Evolutionary conservation across 2,797 vertebrate species (phyloP), one percentile per base, ranked within the genome.

Genomic region (Thaleichthys pacificus): DNA sequence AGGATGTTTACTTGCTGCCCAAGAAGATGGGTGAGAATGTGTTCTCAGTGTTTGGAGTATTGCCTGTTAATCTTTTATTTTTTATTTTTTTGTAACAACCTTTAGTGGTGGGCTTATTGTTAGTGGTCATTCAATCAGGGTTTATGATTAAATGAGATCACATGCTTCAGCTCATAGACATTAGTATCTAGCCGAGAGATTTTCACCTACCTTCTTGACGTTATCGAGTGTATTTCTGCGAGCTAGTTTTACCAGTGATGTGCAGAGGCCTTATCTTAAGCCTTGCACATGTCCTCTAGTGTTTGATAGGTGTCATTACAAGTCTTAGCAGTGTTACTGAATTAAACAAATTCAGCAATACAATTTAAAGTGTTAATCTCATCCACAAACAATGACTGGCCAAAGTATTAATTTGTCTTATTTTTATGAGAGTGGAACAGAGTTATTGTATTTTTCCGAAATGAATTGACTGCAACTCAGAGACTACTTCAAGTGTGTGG

Each of bases 1-100:
- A 98, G 87, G 97, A 98, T 3, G 97, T 98, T 22, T 98, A 98
- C 84, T 89, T 98, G 87, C 93, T 98, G 84, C 97, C 97, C 5
- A 98, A 98, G 87, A 98, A 98, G 87, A 98, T 98, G 97, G 97
- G 97, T 98, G 84, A 94, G 95, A 35, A 74, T 62, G 28, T 47
- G 1, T 47, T 47, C 60, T 54, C 21, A 22, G 28, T 72, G 19
- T 71, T 66, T 66, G 38, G 64, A 28, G 35, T 35, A 9, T 76
- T 64, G 65, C 12, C 54, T 22, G 80, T 6, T 61, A 54, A 42
- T n/a, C 38, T 42, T 68, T 47, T 38, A n/a, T n/a, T 1, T 38
- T 8, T 38, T 11, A 9, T 1, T 35, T 35, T 42, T 12, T 42
- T 17, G 0, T 56, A 30, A 17, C 9, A 54, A 56, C 28, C 42